Evolutionary conservation across 2,797 vertebrate species (phyloP).

Genomic region (Oryzias dopingdopingensis): DNA sequence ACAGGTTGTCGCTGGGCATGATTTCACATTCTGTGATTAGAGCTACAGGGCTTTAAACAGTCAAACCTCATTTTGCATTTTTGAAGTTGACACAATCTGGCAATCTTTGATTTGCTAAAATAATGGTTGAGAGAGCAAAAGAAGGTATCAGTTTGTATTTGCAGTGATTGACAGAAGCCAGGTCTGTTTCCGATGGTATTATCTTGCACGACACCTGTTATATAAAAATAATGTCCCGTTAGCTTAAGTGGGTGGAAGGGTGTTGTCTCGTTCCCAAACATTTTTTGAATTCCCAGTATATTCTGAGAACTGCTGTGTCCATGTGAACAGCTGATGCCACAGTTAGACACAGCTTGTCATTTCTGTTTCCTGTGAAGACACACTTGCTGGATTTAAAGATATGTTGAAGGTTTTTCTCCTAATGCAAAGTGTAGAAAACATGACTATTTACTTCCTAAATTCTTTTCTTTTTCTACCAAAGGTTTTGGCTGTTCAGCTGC

Average conservation of each 20-base stretch:
- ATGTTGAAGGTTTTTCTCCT: neutral
- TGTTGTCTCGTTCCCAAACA: constrained; percentile 52
- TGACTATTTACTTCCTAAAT: neutral
- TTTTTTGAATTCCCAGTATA: constrained; percentile 56
- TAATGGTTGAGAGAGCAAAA: neutral
- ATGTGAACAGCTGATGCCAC: constrained; percentile 58
- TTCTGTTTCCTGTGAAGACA: neutral
- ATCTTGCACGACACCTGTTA: constrained; percentile 4
- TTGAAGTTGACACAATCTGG: constrained; percentile 7
- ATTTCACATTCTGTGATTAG: too few relatives aligned
- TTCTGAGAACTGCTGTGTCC: constrained; percentile 29
- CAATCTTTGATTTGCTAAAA: constrained; percentile 3
- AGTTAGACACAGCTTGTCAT: constrained; percentile 13
- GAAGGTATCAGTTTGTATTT: constrained; percentile 3
- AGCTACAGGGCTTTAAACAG: neutral
- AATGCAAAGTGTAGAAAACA: neutral
- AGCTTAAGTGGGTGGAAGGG: constrained; percentile 12
- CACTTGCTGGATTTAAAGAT: neutral
- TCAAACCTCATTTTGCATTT: constrained; percentile 2
- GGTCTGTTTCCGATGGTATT: constrained; percentile 4
- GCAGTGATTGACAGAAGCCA: constrained; percentile 10
- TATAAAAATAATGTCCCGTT: constrained; percentile 1
- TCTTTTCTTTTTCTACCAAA: constrained; percentile 41
- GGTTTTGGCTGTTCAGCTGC: constrained; percentile 83
- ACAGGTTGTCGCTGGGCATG: too few relatives aligned